Evolutionary conservation across 2,888 invertebrate genomes (phyloP).

Genomic region (Tenthredo notha): DNA sequence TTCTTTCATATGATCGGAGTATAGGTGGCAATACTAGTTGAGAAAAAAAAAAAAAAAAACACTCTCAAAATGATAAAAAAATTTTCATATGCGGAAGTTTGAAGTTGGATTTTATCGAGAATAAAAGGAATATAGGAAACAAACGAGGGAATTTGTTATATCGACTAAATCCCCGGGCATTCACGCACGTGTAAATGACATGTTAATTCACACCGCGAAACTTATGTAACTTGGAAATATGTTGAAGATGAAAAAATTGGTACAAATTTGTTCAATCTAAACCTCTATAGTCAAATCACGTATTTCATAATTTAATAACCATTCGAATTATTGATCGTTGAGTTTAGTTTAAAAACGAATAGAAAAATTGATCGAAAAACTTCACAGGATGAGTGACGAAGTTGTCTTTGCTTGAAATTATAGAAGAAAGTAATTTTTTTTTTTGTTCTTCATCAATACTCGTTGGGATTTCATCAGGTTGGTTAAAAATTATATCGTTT

Average conservation of each 20-base stretch:
- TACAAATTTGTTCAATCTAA: background rate
- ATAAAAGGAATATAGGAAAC: background rate
- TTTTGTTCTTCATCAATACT: background rate
- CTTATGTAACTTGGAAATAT: background rate
- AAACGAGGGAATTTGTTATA: constrained; percentile 24
- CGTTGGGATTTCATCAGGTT: constrained; percentile 9
- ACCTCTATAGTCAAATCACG: background rate
- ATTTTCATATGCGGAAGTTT: background rate
- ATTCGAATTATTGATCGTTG: background rate
- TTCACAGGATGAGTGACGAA: background rate
- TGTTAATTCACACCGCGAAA: constrained; percentile 11
- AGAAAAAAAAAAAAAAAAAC: background rate
- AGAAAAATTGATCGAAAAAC: background rate
- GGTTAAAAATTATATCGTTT: background rate
- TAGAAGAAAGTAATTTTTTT: background rate
- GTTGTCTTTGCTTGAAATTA: background rate
- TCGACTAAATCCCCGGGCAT: background rate
- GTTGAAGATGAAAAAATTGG: background rate
- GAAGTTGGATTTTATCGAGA: background rate
- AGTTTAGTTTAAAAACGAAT: background rate
- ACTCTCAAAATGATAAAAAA: background rate
- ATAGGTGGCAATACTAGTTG: background rate
- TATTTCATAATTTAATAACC: background rate
- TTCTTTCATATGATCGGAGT: background rate
- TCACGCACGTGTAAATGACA: background rate